Base-by-base conservation (phyloP, 37 sponge, comb jelly and placozoan genomes). In the Crambe crambe region DNA sequence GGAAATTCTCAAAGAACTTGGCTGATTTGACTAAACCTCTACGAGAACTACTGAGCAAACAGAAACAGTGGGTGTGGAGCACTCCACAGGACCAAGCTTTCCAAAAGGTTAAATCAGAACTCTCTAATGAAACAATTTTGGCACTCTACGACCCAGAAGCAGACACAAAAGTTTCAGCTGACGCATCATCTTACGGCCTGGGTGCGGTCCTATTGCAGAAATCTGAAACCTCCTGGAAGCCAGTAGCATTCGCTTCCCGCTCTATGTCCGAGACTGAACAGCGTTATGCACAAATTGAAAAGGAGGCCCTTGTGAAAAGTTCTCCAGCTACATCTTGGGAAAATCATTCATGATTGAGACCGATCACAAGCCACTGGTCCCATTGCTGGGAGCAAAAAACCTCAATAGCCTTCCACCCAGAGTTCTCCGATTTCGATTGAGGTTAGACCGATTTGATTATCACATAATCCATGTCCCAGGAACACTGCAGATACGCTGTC, bases 21-120 rank as follows among this genome's bases (percentile, higher is more conserved):
- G 79, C 84, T 21, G 85, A 84, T n/a, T 3, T 84, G 17, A 60
- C 61, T 21, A 69, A 84, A 84, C 85, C 85, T 35, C 77, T 87
- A 23, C 71, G 77, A 27, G 64, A 75, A 34, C 72, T 75, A 3
- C 72, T 87, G 2, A 69, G 81, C 20, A 80, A 37, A 32, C 42
- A 72, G 34, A 22, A 68, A 51, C 41, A 73, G 18, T 86, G 87
- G 87, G 6, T 73, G 26, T 86, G 81, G 81, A 81, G 82, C 1
- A 65, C 9, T 34, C 42, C 26, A 36, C 87, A 86, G 47, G 73
- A 79, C 1, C 6, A 27, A 38, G 79, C 74, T 22, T 78, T 85
- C 47, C 29, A 39, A 20, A 26, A 38, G 25, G 73, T 85, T 10
- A 77, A 77, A 47, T 61, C 31, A 15, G 85, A 85, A 67, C 38